phyloP scores from a whole-genome alignment of 2,797 vertebrate species.

The Platalea minor region DNA sequence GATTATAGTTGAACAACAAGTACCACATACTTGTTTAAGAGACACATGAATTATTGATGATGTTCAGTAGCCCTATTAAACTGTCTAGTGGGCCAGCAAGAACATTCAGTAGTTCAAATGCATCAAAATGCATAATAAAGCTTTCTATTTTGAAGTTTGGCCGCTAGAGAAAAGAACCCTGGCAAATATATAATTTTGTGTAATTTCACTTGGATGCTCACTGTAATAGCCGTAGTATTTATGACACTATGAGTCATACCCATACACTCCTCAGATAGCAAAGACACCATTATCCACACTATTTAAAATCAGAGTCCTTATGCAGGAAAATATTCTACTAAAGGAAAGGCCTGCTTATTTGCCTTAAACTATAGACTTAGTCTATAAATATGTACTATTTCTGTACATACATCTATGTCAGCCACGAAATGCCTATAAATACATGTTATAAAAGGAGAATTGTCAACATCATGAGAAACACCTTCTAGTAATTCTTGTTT shows the following conservation, averaged over 20 bases:
- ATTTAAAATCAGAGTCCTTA: constrained; percentile 27
- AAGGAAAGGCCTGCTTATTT: constrained; percentile 4
- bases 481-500: constrained; percentile 23
- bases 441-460: neutral
- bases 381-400: neutral
- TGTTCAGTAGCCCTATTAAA: constrained; percentile 56
- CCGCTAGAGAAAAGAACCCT: constrained; percentile 55
- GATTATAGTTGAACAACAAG: neutral
- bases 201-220: constrained; percentile 64
- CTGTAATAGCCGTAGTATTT: constrained; percentile 56
- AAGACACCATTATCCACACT: constrained; percentile 46
- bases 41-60: constrained; percentile 28
- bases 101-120: constrained; percentile 48
- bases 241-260: constrained; percentile 67
- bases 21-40: neutral
- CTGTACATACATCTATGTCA: neutral
- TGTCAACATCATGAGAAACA: neutral
- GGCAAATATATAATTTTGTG: constrained; percentile 67
- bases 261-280: constrained; percentile 34
- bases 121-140: constrained; percentile 44
- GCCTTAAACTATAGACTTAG: neutral
- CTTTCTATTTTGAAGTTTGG: constrained; percentile 67
- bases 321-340: neutral
- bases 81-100: constrained; percentile 50
- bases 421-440: neutral